phyloP scores from a whole-genome alignment of 2,888 invertebrate species.

The Athalia circularis region DNA sequence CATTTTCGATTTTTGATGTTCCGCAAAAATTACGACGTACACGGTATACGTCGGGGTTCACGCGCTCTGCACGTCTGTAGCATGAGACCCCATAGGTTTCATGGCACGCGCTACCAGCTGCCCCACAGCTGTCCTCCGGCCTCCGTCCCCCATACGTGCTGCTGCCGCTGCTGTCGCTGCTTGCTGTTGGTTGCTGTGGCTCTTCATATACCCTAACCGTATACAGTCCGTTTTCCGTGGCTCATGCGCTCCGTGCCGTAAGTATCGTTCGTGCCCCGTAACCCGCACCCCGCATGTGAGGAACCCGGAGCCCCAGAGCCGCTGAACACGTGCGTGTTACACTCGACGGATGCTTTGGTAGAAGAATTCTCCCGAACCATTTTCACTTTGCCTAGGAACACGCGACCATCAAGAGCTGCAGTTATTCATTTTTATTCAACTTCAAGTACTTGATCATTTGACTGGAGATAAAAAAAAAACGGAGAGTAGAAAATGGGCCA shows the following conservation, averaged over 20 bases:
- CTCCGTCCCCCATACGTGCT: slow-evolving; percentile 55
- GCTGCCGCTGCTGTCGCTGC: background rate
- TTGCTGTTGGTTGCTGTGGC: background rate
- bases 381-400: slow-evolving; percentile 22
- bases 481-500: too few species aligned
- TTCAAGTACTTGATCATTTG: background rate
- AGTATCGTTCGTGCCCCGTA: slow-evolving; percentile 24
- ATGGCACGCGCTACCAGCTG: slow-evolving; percentile 74
- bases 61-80: slow-evolving; percentile 65
- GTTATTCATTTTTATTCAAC: background rate
- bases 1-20: background rate
- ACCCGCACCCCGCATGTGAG: background rate
- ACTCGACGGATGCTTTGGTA: slow-evolving; percentile 22
- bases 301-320: slow-evolving; percentile 1
- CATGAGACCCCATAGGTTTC: slow-evolving; percentile 73
- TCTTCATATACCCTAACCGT: slow-evolving; percentile 32
- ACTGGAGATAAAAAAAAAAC: background rate
- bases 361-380: background rate
- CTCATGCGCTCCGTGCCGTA: slow-evolving; percentile 26
- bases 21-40: slow-evolving; percentile 11
- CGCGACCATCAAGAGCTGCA: background rate
- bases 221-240: slow-evolving; percentile 35
- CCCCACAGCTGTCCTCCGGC: slow-evolving; percentile 71
- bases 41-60: slow-evolving; percentile 44
- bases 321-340: slow-evolving; percentile 37